Conservation (phyloP, 2,797 vertebrate species). For the Buphagus erythrorhynchus region DNA sequence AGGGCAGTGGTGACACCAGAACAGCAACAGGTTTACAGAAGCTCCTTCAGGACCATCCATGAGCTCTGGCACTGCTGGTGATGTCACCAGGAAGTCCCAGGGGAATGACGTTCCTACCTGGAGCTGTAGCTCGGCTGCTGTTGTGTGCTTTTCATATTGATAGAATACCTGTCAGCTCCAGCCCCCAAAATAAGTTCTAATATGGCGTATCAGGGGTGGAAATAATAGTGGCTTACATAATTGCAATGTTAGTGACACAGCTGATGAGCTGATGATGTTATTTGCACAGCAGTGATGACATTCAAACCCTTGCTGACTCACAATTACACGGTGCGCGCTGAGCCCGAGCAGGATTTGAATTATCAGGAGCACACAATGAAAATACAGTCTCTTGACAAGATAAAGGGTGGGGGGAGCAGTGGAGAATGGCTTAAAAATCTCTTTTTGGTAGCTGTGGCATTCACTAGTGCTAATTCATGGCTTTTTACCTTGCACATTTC, state of each 20-base stretch:
- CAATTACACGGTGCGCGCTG: slow-evolving; percentile 36
- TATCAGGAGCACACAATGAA: slow-evolving; percentile 37
- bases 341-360: slow-evolving; percentile 56
- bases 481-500: slow-evolving; percentile 39
- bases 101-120: not conserved
- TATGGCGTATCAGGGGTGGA: slow-evolving; percentile 23
- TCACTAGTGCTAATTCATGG: slow-evolving; percentile 36
- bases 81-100: not conserved
- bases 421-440: slow-evolving; percentile 38
- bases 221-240: slow-evolving; percentile 53
- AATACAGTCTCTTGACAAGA: slow-evolving; percentile 56
- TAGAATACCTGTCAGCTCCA: slow-evolving; percentile 30
- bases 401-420: not conserved
- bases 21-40: not conserved
- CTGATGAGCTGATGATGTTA: slow-evolving; percentile 62
- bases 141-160: not conserved
- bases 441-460: not conserved
- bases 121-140: not conserved
- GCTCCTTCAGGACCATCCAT: not conserved
- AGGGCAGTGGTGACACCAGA: not conserved
- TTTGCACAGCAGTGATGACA: slow-evolving; percentile 58
- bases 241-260: slow-evolving; percentile 31
- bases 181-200: slow-evolving; percentile 9
- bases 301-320: slow-evolving; percentile 54
- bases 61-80: not conserved